phyloP scores from a whole-genome alignment of 2,113 vertebrate genomes.

The Anguilla rostrata region DNA sequence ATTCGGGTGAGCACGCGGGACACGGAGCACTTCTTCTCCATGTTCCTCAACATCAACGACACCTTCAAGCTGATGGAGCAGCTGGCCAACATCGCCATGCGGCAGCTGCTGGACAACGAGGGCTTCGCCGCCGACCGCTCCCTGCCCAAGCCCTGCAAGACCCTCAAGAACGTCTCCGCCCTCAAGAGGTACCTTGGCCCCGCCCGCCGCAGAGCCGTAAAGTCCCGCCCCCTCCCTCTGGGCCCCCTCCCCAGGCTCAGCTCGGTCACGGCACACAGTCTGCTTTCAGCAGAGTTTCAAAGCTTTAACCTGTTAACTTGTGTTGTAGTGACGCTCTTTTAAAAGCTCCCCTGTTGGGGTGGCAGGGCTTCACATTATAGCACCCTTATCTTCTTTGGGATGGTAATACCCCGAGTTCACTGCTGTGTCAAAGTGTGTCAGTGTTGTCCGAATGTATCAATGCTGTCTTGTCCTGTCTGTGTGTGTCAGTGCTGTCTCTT shows the following conservation, averaged over 20 bases:
- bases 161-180: constrained; percentile 86
- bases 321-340: no score
- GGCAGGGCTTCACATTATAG: no score
- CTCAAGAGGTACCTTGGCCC: constrained; percentile 73
- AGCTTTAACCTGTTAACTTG: no score
- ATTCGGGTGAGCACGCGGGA: constrained; percentile 86
- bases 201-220: neutral
- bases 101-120: constrained; percentile 88
- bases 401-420: no score
- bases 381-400: no score
- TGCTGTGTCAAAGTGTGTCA: no score
- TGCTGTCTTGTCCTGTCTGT: no score
- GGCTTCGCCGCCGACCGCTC: constrained; percentile 82
- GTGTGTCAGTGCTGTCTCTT: no score
- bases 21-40: constrained; percentile 91
- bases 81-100: constrained; percentile 92
- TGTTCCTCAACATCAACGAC: constrained; percentile 95
- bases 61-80: constrained; percentile 98
- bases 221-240: neutral
- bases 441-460: no score
- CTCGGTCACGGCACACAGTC: no score
- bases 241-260: neutral
- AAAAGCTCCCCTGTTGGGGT: no score
- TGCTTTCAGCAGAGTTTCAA: no score
- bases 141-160: constrained; percentile 80